A percentile compares a stretch with the other conserved stretches of the same genome.
These are phyloP conservation scores for Hydropsyche betteni DNA, from an alignment of 2,888 invertebrate genomes.

Conservation along the genomic window DNA sequence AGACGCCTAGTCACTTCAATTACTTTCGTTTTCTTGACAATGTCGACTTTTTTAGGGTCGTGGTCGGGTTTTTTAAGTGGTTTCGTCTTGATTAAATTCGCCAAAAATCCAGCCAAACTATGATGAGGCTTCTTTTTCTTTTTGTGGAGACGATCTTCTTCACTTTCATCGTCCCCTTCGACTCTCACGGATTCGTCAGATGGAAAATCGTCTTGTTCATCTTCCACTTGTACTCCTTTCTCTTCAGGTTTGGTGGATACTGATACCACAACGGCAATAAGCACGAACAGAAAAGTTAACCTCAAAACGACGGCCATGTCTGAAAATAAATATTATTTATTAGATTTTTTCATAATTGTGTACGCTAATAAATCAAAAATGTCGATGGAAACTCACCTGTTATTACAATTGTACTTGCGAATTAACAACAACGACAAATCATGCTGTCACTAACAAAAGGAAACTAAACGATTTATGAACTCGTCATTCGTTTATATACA, in stretches of 20 bases:
- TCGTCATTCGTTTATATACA: background rate
- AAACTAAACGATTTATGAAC: slow-evolving; percentile 12
- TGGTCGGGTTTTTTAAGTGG: slow-evolving; percentile 38
- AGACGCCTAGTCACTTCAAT: slow-evolving; percentile 46
- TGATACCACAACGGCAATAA: slow-evolving; percentile 31
- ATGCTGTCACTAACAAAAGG: background rate
- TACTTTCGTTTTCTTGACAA: slow-evolving; percentile 41
- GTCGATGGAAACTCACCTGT: too few species aligned
- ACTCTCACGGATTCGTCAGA: slow-evolving; percentile 29
- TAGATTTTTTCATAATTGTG: slow-evolving; percentile 3
- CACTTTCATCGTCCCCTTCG: slow-evolving; percentile 7
- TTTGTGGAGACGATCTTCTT: slow-evolving; percentile 6
- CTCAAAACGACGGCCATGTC: slow-evolving; percentile 41
- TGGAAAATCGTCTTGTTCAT: slow-evolving; percentile 29
- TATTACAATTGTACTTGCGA: too few species aligned
- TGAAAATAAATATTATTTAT: slow-evolving; percentile 12
- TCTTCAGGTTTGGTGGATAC: slow-evolving; percentile 1
- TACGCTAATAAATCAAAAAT: background rate
- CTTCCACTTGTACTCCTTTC: slow-evolving; percentile 14
- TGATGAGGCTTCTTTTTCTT: background rate
- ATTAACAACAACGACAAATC: too few species aligned
- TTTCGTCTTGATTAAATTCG: slow-evolving; percentile 12
- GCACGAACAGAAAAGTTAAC: slow-evolving; percentile 35
- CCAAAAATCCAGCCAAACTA: background rate
- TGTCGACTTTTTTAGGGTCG: slow-evolving; percentile 15